Percentiles rank a stretch among this genome's conserved stretches.
Conservation (phyloP, 2,113 vertebrate genomes). For the Ondatra zibethicus region DNA sequence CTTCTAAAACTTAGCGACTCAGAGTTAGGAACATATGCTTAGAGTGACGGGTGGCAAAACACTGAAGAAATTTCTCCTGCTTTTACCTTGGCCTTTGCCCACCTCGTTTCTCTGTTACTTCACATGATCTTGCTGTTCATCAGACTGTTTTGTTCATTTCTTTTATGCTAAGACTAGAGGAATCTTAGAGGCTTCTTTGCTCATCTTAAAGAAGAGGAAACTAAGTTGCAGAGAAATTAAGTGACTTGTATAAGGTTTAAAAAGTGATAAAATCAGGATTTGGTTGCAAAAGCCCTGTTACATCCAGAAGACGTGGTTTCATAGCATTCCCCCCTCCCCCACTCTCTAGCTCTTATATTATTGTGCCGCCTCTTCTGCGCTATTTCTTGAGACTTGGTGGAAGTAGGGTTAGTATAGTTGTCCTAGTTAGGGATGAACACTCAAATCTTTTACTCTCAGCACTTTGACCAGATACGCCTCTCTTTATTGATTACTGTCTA, state of each 20-base stretch:
- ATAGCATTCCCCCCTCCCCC: too few species aligned
- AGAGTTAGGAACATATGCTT: constrained; percentile 31
- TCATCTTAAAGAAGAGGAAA: not conserved
- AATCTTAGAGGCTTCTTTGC: not conserved
- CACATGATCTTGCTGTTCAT: not conserved
- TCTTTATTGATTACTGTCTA: not conserved
- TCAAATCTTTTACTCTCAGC: not conserved
- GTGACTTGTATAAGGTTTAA: not conserved
- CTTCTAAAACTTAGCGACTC: constrained; percentile 45
- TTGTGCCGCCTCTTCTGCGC: not conserved
- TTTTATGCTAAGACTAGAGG: not conserved
- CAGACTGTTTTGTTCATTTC: not conserved
- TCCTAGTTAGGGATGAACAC: not conserved
- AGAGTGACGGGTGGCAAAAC: constrained; percentile 28
- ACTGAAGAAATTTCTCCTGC: not conserved
- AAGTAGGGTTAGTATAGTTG: not conserved
- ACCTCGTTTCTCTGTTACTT: not conserved
- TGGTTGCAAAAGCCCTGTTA: not conserved
- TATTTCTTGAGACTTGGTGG: not conserved
- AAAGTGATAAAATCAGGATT: not conserved
- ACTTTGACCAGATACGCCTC: not conserved
- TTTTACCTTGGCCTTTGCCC: not conserved
- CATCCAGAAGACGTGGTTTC: not conserved
- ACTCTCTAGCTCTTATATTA: not conserved
- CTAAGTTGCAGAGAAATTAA: not conserved